These are phyloP conservation scores for Zosterops lateralis DNA, from an alignment of 2,113 vertebrate genomes.

Conservation along the genomic window DNA sequence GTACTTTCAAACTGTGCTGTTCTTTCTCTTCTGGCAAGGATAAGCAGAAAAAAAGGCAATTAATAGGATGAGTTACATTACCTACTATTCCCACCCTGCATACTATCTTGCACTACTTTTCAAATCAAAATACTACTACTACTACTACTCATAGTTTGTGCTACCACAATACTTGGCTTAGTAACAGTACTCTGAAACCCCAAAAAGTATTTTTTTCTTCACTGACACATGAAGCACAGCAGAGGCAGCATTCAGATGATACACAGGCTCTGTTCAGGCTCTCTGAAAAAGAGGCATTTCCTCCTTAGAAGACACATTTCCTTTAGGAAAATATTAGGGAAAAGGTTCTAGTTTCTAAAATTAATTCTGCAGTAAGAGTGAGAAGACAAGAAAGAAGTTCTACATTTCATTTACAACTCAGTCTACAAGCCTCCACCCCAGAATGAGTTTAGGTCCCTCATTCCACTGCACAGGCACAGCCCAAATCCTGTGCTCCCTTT, in stretches of 20 bases:
- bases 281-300: not conserved
- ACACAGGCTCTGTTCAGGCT: not conserved
- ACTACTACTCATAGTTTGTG: not conserved
- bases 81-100: not conserved
- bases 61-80: not conserved
- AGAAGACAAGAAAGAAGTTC: not conserved
- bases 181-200: not conserved
- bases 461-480: fast-evolving
- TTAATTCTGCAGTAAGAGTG: not conserved
- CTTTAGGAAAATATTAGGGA: not conserved
- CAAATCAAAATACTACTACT: not conserved
- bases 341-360: not conserved
- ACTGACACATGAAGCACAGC: not conserved
- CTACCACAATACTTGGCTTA: not conserved
- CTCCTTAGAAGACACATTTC: not conserved
- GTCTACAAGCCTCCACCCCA: not conserved
- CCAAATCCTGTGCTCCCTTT: not conserved
- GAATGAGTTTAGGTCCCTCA: not conserved
- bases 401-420: not conserved
- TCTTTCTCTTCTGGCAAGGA: not conserved
- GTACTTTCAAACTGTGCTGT: not conserved
- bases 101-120: not conserved
- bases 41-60: not conserved
- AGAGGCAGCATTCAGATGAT: not conserved
- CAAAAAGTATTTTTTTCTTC: not conserved